Evolutionary conservation across 2,888 invertebrate genomes (phyloP), one percentile per base, ranked within the genome.

Genomic region (Nomada flava): DNA sequence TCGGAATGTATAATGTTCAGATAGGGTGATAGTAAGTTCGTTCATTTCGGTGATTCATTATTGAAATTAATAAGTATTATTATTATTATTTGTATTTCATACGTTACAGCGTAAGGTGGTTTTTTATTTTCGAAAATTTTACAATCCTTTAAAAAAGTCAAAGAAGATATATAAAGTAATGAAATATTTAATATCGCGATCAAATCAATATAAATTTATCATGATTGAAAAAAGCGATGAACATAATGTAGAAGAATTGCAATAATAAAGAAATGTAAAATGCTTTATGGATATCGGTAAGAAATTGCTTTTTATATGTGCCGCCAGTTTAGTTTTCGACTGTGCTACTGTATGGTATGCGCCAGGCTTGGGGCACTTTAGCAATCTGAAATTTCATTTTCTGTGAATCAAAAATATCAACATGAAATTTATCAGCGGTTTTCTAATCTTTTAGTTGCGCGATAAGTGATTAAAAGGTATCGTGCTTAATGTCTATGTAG

Each of bases 371-470:
- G 36, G 36, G 7, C 36, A 60, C 53, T 67, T 68, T 18, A 55
- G 3, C 59, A 47, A 47, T 63, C 23, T 62, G 62, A 44, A 42
- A 50, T n/a, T 36, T 23, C 11, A 18, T 26, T 76, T 68, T 53
- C 23, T 64, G 52, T 50, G 36, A 57, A 73, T 67, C n/a, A 62
- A 67, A 63, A 42, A 74, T 53, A 67, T 44, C 52, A 44, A 59
- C 11, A 44, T 57, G 52, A 70, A 68, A 72, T 78, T 67, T 50
- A 23, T 44, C 36, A 68, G n/a, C 26, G 26, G 59, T 36, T 80
- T 73, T 57, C 72, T 78, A 52, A 59, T 78, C 78, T 80, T 72
- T 53, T 13, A 26, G 26, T 59, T 78, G 26, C 47, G 26, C 79
- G 67, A 70, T 71, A 67, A 79, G 62, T 79, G 74, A 70, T 75